Evolutionary conservation across 2,888 invertebrate species (phyloP), one percentile per base, ranked within the genome.

Genomic region (Drosophila cognata): DNA sequence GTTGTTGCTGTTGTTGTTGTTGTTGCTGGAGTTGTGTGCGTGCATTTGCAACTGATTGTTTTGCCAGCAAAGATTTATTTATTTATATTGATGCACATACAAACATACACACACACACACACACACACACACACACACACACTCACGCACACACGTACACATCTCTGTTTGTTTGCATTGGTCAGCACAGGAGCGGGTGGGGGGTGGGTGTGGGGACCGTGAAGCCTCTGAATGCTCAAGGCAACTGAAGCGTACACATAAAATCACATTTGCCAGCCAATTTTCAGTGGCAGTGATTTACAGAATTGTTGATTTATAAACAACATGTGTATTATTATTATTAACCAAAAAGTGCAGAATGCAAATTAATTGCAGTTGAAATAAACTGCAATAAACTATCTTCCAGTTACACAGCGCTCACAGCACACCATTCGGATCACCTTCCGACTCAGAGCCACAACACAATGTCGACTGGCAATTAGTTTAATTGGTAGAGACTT

Each of bases 21-120:
- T 61, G 52, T 21, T 79, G 66, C 25, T 66, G 68, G 43, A 41
- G 64, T 33, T 80, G 69, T 50, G 78, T 77, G 77, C 88, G 86
- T 85, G 84, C 72, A 81, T 73, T 71, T 88, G 81, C 83, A 85
- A 88, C 80, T 84, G 90, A 87, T 88, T 90, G 87, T 88, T 87
- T 88, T 87, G 80, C 82, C 73, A 73, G 89, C 82, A 90, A 81
- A 84, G 90, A 87, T 87, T 90, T 88, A 90, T 87, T 88, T 90
- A 88, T 87, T 89, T 86, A 84, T 84, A 85, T 85, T 85, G 88
- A 89, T 89, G 86, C 76, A 51, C 53, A 63, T 13, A 35, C 48
- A 62, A 41, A 31, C 41, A 41, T n/a, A 52, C 52, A 55, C 43
- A 36, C n/a, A 29, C 41, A 57, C 51, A 52, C 36, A 35, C 58